Evolutionary conservation across 2,888 invertebrate genomes (phyloP).

Genomic region (Synergus japonicus): DNA sequence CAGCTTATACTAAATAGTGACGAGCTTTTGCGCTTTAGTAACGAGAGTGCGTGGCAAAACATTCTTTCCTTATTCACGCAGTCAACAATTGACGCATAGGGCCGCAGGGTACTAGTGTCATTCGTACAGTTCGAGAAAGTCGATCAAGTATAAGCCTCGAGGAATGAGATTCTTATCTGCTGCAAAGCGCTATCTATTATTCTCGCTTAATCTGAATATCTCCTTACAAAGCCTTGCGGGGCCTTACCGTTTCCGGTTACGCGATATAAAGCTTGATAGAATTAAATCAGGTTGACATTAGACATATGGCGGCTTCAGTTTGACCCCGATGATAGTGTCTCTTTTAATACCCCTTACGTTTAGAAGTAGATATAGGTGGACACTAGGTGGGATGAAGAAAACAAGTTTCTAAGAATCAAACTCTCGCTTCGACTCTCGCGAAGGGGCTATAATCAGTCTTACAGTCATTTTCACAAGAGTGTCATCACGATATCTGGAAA

Average conservation of each 20-base stretch:
- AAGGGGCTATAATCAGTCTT: too few relatives aligned
- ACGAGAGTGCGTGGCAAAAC: slow-evolving; percentile 32
- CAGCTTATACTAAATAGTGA: slow-evolving; percentile 17
- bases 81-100: slow-evolving; percentile 32
- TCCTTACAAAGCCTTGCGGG: neutral
- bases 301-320: slow-evolving; percentile 2
- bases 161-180: slow-evolving; percentile 38
- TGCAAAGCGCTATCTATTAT: slow-evolving; percentile 32
- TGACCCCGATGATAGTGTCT: neutral
- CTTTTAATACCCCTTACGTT: neutral
- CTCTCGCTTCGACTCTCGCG: too few relatives aligned
- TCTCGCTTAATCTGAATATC: slow-evolving; percentile 31
- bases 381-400: neutral
- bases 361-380: neutral
- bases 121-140: slow-evolving; percentile 23
- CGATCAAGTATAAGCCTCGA: slow-evolving; percentile 30
- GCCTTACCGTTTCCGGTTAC: slow-evolving; percentile 28
- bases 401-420: neutral
- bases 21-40: slow-evolving; percentile 34
- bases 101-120: slow-evolving; percentile 12
- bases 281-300: slow-evolving; percentile 36
- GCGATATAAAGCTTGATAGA: neutral
- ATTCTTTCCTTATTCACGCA: slow-evolving; percentile 23
- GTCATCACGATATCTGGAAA: too few relatives aligned
- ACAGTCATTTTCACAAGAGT: too few relatives aligned